phyloP scores from a whole-genome alignment of 2,113 vertebrate species.

The Chaenogobius annularis region DNA sequence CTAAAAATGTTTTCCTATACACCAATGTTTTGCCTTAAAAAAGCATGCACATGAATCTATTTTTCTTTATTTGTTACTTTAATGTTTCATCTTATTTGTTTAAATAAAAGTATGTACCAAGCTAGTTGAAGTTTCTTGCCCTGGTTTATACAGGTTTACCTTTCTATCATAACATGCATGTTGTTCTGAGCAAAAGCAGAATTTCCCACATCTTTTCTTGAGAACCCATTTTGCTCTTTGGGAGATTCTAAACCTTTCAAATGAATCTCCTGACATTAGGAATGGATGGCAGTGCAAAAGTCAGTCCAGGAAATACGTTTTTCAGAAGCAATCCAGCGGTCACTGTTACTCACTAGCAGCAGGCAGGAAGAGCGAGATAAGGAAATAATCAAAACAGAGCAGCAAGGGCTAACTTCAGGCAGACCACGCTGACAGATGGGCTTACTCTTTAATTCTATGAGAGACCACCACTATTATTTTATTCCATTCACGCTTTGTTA shows the following conservation, averaged over 20 bases:
- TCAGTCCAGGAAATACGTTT: conserved; percentile 59
- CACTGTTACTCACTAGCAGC: conserved; percentile 63
- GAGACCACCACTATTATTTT: conserved; percentile 35
- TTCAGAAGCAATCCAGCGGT: conserved; percentile 61
- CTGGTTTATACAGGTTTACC: background rate
- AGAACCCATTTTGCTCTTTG: conserved; percentile 21
- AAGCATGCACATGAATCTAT: background rate
- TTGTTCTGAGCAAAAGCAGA: conserved; percentile 12
- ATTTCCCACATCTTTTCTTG: conserved; percentile 9
- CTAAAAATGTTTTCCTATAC: too few species aligned
- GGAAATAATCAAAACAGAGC: conserved; percentile 70
- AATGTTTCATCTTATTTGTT: background rate
- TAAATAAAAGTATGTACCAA: background rate
- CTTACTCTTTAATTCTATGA: conserved; percentile 44
- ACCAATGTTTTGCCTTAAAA: too few species aligned
- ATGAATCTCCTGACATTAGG: conserved; percentile 54
- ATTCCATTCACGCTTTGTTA: conserved; percentile 22
- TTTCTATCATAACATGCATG: background rate
- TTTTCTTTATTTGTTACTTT: background rate
- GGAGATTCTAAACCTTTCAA: conserved; percentile 35
- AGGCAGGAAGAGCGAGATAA: conserved; percentile 67
- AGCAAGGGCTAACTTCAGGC: conserved; percentile 56
- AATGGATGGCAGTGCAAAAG: conserved; percentile 43
- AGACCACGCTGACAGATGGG: conserved; percentile 60
- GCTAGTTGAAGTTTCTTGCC: background rate